Evolutionary conservation across 1,140 invertebrate genomes (phyloP), one percentile per base, ranked within the genome.

Genomic region (Brachionus plicatilis): DNA sequence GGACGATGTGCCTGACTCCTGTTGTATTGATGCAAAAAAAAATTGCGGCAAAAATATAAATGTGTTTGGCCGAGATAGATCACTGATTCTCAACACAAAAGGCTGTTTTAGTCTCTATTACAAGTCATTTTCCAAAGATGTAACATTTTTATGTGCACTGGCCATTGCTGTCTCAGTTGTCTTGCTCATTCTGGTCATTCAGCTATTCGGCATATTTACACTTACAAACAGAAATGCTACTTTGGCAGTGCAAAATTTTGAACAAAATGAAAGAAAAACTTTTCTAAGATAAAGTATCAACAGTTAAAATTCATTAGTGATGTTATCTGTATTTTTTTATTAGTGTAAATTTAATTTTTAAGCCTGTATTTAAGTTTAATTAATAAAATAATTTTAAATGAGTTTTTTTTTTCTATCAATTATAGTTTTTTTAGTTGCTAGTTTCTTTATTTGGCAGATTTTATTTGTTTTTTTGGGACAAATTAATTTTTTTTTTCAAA

Each of bases 11-110:
- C 79, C 79, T 27, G 79, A 82, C 29, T 82, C 79, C 1, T 82
- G 79, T 65, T 82, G 79, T 33, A 37, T 82, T 7, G 66, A 65
- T 68, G n/a, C 33, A 11, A 65, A 7, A 6, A 24, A 33, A 27
- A 65, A 82, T 47, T 82, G 79, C 12, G 79, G 79, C 53, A 82
- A 82, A 47, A 82, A 60, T 47, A 82, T 82, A 65, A 60, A 82
- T 47, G 79, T 82, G 12, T 82, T 82, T 33, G 79, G 79, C 0
- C 53, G 65, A 5, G 79, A 82, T 11, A 37, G 79, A 68, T 45
- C 50, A 14, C 7, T 24, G 3, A 65, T 82, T 33, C n/a, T 82
- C 8, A 60, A 82, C 41, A 68, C 65, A 8, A 60, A 68, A 82
- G 79, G 79, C n/a, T 82, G 79, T 82, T 37, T 82, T 2, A 29